Evolutionary conservation across 2,113 vertebrate species (phyloP).

Genomic region (Origma solitaria): DNA sequence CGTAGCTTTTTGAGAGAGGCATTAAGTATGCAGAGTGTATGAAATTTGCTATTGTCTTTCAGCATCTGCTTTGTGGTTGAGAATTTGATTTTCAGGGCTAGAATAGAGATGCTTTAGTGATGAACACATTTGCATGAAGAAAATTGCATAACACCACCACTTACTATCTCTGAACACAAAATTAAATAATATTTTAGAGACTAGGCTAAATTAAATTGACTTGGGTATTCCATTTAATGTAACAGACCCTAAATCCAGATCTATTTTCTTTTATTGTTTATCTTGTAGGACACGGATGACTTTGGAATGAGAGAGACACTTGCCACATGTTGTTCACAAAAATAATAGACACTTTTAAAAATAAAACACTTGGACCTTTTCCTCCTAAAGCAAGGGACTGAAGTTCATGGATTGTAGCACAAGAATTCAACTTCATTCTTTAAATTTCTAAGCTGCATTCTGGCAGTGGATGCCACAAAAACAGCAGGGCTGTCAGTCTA

Average conservation of each 20-base stretch:
- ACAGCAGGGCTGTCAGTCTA: background rate
- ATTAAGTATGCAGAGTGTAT: background rate
- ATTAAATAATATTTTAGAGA: background rate
- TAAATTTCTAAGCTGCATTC: background rate
- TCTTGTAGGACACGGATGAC: background rate
- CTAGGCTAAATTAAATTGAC: background rate
- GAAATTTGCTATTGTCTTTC: background rate
- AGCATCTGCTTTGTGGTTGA: background rate
- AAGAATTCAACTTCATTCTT: background rate
- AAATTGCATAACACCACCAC: background rate
- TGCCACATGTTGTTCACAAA: background rate
- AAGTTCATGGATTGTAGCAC: background rate
- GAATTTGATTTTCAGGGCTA: background rate
- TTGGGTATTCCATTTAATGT: background rate
- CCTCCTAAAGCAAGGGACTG: background rate
- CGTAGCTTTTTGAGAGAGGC: rapidly evolving
- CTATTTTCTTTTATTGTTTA: background rate
- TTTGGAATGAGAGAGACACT: background rate
- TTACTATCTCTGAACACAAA: background rate
- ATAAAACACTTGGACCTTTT: background rate
- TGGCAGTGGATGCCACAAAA: background rate
- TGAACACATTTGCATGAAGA: background rate
- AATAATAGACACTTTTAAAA: background rate
- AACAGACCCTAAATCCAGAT: background rate
- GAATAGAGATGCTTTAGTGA: background rate